Conservation (phyloP, 2,797 vertebrate genomes). For the Acipenser transmontanus region DNA sequence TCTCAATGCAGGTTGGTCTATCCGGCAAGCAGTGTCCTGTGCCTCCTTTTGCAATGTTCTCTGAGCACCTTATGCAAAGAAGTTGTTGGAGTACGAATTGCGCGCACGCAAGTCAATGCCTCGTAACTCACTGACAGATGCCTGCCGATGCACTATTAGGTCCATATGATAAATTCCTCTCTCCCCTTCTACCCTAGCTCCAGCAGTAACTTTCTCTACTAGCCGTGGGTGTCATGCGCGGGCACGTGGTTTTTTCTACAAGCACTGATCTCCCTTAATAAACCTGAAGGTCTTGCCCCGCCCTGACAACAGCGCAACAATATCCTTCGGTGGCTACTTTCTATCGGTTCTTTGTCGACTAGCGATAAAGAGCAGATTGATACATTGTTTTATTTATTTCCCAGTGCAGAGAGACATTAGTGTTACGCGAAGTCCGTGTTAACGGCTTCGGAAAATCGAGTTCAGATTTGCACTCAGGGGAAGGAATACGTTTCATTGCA, state of each 20-base stretch:
- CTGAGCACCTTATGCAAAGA: neutral
- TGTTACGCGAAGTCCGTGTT: too few species aligned
- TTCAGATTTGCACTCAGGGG: too few species aligned
- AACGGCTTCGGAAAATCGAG: too few species aligned
- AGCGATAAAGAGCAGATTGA: too few species aligned
- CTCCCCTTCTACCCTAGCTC: constrained; percentile 1
- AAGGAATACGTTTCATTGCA: too few species aligned
- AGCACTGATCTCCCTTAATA: constrained; percentile 1
- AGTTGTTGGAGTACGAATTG: neutral
- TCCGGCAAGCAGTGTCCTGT: constrained; percentile 27
- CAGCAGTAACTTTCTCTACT: constrained; percentile 37
- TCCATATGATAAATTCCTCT: constrained; percentile 15
- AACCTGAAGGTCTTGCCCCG: constrained; percentile 7
- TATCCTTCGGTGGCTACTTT: too few species aligned
- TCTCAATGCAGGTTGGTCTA: constrained; percentile 29
- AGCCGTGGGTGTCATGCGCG: constrained; percentile 24
- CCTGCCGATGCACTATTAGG: constrained; percentile 20
- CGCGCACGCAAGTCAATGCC: neutral
- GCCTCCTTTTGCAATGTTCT: constrained; percentile 21
- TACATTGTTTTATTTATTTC: too few species aligned
- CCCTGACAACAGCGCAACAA: constrained; percentile 6
- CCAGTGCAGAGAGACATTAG: too few species aligned
- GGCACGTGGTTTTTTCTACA: constrained; percentile 22
- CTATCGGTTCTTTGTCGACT: too few species aligned
- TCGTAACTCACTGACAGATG: constrained; percentile 16